Evolutionary conservation across 2,113 vertebrate species (phyloP), one percentile per base, ranked within the genome.

Genomic region (Amblyopsis rosae): DNA sequence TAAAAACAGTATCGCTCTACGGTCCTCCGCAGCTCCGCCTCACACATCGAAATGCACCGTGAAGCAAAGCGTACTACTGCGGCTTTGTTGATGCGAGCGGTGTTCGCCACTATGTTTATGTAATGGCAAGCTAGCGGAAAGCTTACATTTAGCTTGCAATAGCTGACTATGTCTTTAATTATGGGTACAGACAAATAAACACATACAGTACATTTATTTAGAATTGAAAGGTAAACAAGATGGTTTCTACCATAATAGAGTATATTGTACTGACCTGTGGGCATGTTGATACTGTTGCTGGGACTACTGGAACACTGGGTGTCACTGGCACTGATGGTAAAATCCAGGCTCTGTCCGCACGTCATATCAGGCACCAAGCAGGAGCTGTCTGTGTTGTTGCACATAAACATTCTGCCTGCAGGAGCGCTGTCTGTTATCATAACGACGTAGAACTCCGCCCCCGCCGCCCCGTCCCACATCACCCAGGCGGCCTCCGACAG

Each of bases 291-390:
- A 2, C 51, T 46, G 2, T 89, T 90, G 79, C 91, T 93, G 60
- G 70, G 17, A 8, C 64, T 60, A 51, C 92, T 92, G 76, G 45
- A 32, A 66, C 93, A 94, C 64, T 81, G 76, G 4, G 41, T 50
- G 76, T 91, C 78, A 0, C 12, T 55, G 9, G 91, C 93, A 12
- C 69, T 67, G 33, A 93, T 32, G 3, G 72, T 83, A 17, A 93
- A 87, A 47, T 78, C 90, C 67, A 92, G 82, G 58, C 84, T 81
- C 58, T 76, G 66, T 57, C 93, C 91, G 76, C 93, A 94, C 3
- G 7, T 54, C 69, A 94, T 82, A 0, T 82, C 62, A 0, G 80
- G 73, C 56, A 93, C 65, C 12, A 69, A 0, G 12, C 93, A 94
- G 17, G 33, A 67, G 33, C 48, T 69, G 0, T 75, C 68, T 9